These are phyloP conservation scores for Scaptomyza polygonia DNA, from an alignment of 2,888 invertebrate genomes.

Conservation along the genomic window DNA sequence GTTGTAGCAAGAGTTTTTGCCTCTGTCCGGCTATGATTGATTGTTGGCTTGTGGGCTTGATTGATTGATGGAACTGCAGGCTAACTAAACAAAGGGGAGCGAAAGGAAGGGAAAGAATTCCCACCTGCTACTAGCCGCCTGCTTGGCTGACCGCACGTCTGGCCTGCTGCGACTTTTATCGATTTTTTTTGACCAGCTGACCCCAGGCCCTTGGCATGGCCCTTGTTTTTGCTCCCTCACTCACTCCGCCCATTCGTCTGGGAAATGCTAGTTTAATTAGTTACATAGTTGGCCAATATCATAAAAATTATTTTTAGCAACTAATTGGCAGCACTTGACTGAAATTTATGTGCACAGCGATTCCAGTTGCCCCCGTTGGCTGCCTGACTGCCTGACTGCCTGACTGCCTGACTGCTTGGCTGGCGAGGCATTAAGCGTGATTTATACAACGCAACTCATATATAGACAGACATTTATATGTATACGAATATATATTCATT, in stretches of 20 bases:
- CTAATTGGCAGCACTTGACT: constrained; percentile 78
- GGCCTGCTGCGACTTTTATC: constrained; percentile 31
- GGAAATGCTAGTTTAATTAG: constrained; percentile 63
- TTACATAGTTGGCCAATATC: constrained; percentile 61
- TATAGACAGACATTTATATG: constrained; percentile 8
- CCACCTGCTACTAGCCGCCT: constrained; percentile 20
- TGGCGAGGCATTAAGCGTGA: constrained; percentile 64
- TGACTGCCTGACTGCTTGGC: background rate
- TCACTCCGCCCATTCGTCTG: constrained; percentile 9
- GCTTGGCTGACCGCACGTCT: background rate
- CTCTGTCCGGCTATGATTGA: constrained; percentile 61
- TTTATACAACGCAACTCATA: constrained; percentile 50
- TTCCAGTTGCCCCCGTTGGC: constrained; percentile 11
- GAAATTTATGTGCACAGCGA: constrained; percentile 63
- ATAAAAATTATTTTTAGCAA: constrained; percentile 76
- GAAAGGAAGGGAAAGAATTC: background rate
- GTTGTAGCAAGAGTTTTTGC: background rate
- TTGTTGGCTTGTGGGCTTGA: constrained; percentile 60
- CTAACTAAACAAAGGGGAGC: background rate
- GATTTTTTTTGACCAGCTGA: constrained; percentile 39
- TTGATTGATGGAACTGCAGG: constrained; percentile 70
- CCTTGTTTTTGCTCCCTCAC: constrained; percentile 41
- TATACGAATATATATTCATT: background rate
- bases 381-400: background rate
- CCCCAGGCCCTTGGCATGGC: constrained; percentile 2